Evolutionary conservation across 2,797 vertebrate genomes (phyloP).

Genomic region (Ammospiza maritima): DNA sequence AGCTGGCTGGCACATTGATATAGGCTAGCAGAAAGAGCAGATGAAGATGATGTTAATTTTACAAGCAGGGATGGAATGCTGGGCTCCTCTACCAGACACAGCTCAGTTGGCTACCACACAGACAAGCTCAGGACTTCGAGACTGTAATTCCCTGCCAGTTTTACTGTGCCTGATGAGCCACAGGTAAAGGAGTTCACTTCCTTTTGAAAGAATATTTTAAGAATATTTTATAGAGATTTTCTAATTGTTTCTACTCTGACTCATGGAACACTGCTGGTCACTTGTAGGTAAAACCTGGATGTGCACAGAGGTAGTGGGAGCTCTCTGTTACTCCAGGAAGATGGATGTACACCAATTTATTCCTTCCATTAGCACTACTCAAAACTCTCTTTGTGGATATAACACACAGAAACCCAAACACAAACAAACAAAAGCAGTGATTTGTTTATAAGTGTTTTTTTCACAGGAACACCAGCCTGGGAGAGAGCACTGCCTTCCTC

Average conservation of each 20-base stretch:
- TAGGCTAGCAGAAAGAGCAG: neutral
- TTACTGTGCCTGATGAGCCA: neutral
- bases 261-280: neutral
- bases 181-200: neutral
- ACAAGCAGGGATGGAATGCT: neutral
- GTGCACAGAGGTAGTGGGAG: neutral
- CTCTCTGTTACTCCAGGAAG: neutral
- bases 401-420: neutral
- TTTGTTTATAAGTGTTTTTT: neutral
- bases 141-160: neutral
- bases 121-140: neutral
- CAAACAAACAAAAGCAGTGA: neutral
- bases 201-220: neutral
- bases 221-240: rapidly evolving
- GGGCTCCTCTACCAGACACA: neutral
- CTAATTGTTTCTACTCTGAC: neutral
- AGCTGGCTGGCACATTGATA: conserved; percentile 24
- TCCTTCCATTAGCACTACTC: neutral
- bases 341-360: neutral
- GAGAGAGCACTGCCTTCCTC: neutral
- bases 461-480: neutral
- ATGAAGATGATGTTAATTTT: conserved; percentile 41
- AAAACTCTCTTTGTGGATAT: neutral
- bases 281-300: neutral
- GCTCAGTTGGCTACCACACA: neutral